Conservation (phyloP, 2,113 vertebrate species). For the Microcebus jonahi region DNA sequence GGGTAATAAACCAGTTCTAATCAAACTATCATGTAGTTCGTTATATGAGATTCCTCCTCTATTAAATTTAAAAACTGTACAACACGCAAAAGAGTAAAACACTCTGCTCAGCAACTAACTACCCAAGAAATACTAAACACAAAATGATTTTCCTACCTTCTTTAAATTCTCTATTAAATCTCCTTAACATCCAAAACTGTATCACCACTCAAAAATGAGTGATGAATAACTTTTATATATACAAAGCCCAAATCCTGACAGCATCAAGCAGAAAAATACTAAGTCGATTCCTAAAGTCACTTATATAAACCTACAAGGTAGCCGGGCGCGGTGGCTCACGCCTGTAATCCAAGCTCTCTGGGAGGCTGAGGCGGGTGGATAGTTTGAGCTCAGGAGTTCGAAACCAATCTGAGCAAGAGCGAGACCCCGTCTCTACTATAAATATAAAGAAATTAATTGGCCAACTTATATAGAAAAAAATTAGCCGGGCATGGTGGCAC, state of each 20-base stretch:
- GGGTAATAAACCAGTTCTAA: slow-evolving; percentile 25
- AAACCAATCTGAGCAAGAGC: too few species aligned
- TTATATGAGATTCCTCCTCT: neutral
- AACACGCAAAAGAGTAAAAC: neutral
- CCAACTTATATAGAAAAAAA: too few species aligned
- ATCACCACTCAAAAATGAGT: neutral
- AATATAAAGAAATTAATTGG: too few species aligned
- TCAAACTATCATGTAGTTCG: neutral
- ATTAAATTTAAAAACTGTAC: neutral
- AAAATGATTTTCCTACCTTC: neutral
- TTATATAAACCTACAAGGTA: slow-evolving; percentile 52
- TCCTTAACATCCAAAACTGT: slow-evolving; percentile 10
- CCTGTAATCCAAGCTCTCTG: too few species aligned
- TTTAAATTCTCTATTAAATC: neutral
- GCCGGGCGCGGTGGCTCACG: too few species aligned
- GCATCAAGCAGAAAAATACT: neutral
- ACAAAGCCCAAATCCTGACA: slow-evolving; percentile 32
- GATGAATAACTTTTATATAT: neutral
- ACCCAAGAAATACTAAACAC: neutral
- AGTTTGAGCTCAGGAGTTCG: too few species aligned
- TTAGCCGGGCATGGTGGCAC: too few species aligned
- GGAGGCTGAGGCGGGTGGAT: too few species aligned
- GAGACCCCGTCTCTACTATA: too few species aligned
- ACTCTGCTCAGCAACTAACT: neutral
- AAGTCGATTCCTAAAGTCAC: slow-evolving; percentile 16